Evolutionary conservation across 2,113 vertebrate species (phyloP), one percentile per base, ranked within the genome.

Genomic region (Rhinoptilus africanus): DNA sequence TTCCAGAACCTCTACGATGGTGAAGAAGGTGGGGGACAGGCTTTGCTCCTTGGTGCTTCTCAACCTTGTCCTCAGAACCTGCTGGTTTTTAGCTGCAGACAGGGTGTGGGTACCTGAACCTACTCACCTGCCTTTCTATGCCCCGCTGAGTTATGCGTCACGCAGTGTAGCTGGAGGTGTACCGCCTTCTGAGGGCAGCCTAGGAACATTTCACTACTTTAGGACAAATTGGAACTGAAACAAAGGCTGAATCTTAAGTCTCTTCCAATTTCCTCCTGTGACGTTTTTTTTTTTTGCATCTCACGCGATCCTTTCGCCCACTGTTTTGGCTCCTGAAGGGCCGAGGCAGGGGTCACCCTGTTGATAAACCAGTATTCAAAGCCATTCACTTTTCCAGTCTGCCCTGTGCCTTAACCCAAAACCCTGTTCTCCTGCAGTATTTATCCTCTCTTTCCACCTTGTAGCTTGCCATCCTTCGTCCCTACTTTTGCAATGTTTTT

Each of bases 161-260:
- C 27, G 3, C 2, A 24, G 10, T 3, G 4, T 0, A 18, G 47
- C 77, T 76, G 89, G 53, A 60, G 73, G 64, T 0, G 21, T 26
- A 19, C 41, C 10, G 1, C 63, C 39, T 1, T 16, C n/a, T 1
- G 37, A 84, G 68, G 81, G 74, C 45, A 51, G 10, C 8, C 50
- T 8, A 15, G 71, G 77, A 64, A 48, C 4, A 1, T 9, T 35
- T 37, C 26, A 3, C 64, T 59, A 59, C 1, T 63, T 32, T 39
- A 48, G 67, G 75, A 51, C 30, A 78, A 71, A 88, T 16, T 8
- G n/a, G 34, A 85, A 48, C 27, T 48, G 14, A 78, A 91, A 21
- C 24, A 34, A 83, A 92, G 23, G 28, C 50, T 56, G 45, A 74
- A 59, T 37, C 37, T 48, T 8, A 5, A 35, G 12, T 10, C 37